A percentile compares a stretch with the other conserved stretches of the same genome.
These are phyloP conservation scores for Elmis aenea DNA, from an alignment of 2,888 invertebrate genomes.

Conservation along the genomic window DNA sequence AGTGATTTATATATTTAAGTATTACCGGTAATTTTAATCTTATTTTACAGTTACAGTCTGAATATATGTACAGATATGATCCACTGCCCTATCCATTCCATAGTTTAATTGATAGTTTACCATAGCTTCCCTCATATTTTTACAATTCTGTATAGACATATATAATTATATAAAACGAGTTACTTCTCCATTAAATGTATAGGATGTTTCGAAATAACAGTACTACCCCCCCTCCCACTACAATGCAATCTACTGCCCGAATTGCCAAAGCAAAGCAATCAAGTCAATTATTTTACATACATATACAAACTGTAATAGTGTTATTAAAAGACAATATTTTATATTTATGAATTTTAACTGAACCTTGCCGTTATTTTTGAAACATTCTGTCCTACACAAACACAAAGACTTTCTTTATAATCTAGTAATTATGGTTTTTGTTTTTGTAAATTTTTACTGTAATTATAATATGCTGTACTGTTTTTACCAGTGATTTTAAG, in stretches of 20 bases:
- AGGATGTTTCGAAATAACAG: slow-evolving; percentile 10
- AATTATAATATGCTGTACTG: slow-evolving; percentile 7
- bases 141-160: no score
- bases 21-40: slow-evolving; percentile 17
- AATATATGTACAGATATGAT: slow-evolving; percentile 12
- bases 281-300: slow-evolving; percentile 27
- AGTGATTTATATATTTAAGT: slow-evolving; percentile 18
- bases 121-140: slow-evolving; percentile 19
- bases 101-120: slow-evolving; percentile 23
- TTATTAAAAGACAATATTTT: slow-evolving; percentile 28
- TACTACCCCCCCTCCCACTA: slow-evolving; percentile 5
- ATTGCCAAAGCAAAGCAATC: slow-evolving; percentile 23
- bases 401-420: slow-evolving; percentile 11
- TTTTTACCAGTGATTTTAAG: slow-evolving; percentile 5
- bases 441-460: slow-evolving; percentile 16
- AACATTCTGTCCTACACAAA: slow-evolving; percentile 11
- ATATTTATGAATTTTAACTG: slow-evolving; percentile 17
- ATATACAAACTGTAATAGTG: slow-evolving; percentile 18
- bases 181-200: slow-evolving; percentile 11
- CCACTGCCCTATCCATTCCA: slow-evolving; percentile 38
- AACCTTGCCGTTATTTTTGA: slow-evolving; percentile 10
- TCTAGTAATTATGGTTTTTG: slow-evolving; percentile 11
- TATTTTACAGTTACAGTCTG: slow-evolving; percentile 13
- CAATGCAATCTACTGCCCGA: slow-evolving; percentile 20
- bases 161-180: no score